phyloP scores from a whole-genome alignment of 2,113 vertebrate genomes.

The Apaloderma vittatum region DNA sequence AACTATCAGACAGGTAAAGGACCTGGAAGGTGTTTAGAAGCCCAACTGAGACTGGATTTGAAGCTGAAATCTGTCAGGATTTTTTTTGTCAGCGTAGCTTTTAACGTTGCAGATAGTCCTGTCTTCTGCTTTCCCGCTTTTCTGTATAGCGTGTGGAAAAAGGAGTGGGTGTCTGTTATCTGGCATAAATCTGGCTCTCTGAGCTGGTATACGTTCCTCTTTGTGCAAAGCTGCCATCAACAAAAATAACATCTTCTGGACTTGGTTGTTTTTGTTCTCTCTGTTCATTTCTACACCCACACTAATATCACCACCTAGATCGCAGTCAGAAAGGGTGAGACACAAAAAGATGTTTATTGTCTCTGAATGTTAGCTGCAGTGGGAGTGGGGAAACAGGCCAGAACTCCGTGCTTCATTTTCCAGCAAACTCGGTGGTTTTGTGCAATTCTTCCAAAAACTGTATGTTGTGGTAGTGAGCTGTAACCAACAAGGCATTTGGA shows the following conservation, averaged over 20 bases:
- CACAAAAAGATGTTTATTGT: slow-evolving; percentile 18
- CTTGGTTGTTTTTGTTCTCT: not conserved
- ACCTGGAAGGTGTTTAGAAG: not conserved
- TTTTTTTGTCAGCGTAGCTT: not conserved
- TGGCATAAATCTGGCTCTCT: not conserved
- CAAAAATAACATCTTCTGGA: not conserved
- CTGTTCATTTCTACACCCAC: slow-evolving; percentile 3
- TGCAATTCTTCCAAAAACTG: not conserved
- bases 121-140: not conserved
- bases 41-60: not conserved
- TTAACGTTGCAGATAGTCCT: not conserved
- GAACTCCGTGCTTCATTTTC: not conserved
- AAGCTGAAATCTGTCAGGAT: not conserved
- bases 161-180: not conserved
- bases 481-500: not conserved
- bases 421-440: not conserved
- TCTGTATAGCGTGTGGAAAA: not conserved
- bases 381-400: not conserved
- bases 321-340: not conserved
- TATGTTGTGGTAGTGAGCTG: not conserved
- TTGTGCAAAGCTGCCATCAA: not conserved
- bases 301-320: not conserved
- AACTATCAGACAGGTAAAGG: not conserved
- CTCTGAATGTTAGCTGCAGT: not conserved
- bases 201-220: not conserved